phyloP scores from a whole-genome alignment of 2,888 invertebrate species.

The Dolichomitus sp. region DNA sequence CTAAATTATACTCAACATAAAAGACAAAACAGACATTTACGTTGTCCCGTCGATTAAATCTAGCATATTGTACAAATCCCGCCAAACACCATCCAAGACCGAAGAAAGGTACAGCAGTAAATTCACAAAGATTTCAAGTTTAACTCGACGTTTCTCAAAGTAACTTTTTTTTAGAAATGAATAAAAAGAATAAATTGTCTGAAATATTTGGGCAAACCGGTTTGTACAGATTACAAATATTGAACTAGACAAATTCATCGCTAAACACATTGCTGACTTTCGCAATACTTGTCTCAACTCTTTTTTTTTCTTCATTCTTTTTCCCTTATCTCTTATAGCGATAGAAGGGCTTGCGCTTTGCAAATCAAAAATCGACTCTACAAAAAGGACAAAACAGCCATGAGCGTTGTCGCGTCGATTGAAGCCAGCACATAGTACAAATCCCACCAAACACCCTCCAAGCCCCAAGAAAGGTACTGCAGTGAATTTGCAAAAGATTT shows the following conservation, averaged over 20 bases:
- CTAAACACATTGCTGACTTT: too few relatives aligned
- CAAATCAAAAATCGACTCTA: neutral
- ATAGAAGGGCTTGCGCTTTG: neutral
- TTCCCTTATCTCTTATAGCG: neutral
- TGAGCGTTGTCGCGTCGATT: neutral
- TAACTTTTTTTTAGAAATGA: too few relatives aligned
- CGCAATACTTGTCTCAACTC: neutral
- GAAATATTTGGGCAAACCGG: too few relatives aligned
- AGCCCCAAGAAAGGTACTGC: neutral
- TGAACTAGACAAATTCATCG: too few relatives aligned
- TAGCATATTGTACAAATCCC: too few relatives aligned
- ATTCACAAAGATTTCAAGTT: too few relatives aligned
- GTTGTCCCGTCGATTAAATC: neutral
- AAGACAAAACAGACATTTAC: too few relatives aligned
- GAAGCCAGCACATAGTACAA: neutral
- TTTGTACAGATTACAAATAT: too few relatives aligned
- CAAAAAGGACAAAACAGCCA: neutral
- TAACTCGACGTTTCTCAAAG: too few relatives aligned
- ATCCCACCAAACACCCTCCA: conserved; percentile 1
- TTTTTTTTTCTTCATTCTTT: neutral
- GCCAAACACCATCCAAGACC: too few relatives aligned
- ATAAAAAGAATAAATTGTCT: too few relatives aligned
- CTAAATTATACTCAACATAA: too few relatives aligned
- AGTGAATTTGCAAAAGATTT: neutral
- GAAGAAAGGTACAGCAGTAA: neutral